phyloP scores from a whole-genome alignment of 2,888 invertebrate species.

The Calliscelio sp. region DNA sequence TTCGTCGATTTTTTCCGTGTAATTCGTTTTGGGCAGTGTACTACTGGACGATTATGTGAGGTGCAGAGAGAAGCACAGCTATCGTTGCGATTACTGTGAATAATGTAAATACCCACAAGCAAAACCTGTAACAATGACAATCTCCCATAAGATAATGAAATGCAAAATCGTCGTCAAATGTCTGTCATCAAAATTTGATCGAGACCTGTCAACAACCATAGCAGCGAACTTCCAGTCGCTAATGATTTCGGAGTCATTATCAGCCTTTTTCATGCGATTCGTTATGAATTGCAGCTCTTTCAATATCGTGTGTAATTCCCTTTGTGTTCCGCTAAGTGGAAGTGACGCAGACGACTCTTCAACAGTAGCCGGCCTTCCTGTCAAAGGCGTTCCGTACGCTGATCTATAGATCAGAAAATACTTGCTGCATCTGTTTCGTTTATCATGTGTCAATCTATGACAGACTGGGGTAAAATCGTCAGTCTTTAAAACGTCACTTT shows the following conservation, averaged over 20 bases:
- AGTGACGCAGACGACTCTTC: constrained; percentile 88
- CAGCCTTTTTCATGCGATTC: constrained; percentile 96
- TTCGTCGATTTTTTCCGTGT: constrained; percentile 72
- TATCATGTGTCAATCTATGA: no score
- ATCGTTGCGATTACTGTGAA: constrained; percentile 97
- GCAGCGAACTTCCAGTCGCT: constrained; percentile 99
- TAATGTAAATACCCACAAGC: constrained; percentile 97
- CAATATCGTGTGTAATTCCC: constrained; percentile 96
- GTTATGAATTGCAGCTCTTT: constrained; percentile 98
- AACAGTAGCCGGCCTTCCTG: constrained; percentile 90
- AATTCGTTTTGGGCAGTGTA: constrained; percentile 83
- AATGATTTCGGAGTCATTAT: constrained; percentile 96
- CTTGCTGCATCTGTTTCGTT: no score
- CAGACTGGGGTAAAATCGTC: no score
- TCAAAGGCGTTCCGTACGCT: constrained; percentile 82
- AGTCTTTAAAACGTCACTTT: no score
- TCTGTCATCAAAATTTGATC: no score
- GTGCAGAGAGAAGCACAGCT: constrained; percentile 95
- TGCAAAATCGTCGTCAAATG: no score
- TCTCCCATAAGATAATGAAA: no score
- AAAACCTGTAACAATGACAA: constrained; percentile 91
- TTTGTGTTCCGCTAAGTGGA: constrained; percentile 90
- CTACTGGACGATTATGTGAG: constrained; percentile 98
- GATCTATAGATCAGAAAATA: constrained; percentile 77
- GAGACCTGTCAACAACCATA: constrained; percentile 98